These are phyloP conservation scores for Ferrisia virgata DNA, from an alignment of 2,888 invertebrate genomes.

Conservation along the genomic window DNA sequence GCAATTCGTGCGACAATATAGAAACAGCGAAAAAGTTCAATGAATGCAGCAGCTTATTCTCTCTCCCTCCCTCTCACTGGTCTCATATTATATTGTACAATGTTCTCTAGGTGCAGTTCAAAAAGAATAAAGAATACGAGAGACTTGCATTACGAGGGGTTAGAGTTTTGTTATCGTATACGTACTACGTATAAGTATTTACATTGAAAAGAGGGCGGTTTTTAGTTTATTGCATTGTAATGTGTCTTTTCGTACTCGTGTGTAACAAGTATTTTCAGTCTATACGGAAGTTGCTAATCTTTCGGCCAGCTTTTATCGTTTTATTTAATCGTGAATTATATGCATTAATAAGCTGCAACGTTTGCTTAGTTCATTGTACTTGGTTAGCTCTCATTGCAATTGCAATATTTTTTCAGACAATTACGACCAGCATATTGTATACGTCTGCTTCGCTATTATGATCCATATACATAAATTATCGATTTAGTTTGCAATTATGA, in stretches of 20 bases:
- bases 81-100: too few relatives aligned
- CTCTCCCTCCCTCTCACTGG: too few relatives aligned
- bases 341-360: too few relatives aligned
- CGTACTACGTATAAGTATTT: conserved; percentile 6
- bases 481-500: neutral
- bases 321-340: neutral
- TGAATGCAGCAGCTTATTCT: neutral
- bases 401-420: neutral
- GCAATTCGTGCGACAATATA: neutral
- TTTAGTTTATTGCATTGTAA: conserved; percentile 20
- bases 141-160: neutral
- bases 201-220: neutral
- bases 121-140: neutral
- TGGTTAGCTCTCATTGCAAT: too few relatives aligned
- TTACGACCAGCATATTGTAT: neutral
- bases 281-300: neutral
- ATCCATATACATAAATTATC: too few relatives aligned
- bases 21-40: neutral
- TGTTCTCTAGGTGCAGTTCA: neutral
- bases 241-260: neutral
- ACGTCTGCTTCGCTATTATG: too few relatives aligned
- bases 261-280: neutral
- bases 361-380: neutral
- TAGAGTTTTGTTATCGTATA: neutral
- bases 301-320: neutral